Evolutionary conservation across 2,113 vertebrate species (phyloP).

Genomic region (Calyptomena viridis): DNA sequence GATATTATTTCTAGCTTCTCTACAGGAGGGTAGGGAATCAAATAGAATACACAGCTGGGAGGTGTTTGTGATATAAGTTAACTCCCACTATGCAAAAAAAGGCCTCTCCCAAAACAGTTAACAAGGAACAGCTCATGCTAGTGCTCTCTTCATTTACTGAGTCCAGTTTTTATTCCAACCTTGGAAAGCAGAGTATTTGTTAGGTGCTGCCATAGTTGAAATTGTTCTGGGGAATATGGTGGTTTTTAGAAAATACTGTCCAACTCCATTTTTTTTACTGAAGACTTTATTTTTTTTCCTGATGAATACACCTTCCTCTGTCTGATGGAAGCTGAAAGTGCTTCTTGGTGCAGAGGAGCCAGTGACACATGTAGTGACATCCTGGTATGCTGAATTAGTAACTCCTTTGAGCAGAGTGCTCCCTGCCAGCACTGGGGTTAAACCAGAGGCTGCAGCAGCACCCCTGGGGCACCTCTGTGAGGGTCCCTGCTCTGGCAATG

Average conservation of each 20-base stretch:
- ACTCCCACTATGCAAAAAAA: background rate
- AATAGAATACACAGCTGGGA: background rate
- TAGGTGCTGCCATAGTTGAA: background rate
- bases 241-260: background rate
- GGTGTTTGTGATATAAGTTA: background rate
- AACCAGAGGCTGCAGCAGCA: background rate
- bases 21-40: background rate
- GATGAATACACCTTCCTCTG: background rate
- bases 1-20: background rate
- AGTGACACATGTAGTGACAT: accelerated
- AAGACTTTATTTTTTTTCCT: background rate
- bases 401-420: background rate
- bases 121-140: background rate
- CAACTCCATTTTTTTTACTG: background rate
- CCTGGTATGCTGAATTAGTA: accelerated
- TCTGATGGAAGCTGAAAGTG: background rate
- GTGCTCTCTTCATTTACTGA: background rate
- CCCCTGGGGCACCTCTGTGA: no score
- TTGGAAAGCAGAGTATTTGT: background rate
- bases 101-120: background rate
- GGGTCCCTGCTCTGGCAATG: background rate
- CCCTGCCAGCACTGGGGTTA: background rate
- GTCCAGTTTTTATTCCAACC: background rate
- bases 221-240: background rate
- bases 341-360: background rate